phyloP scores from a whole-genome alignment of 2,888 invertebrate genomes.

The Hoplodrina blanda region DNA sequence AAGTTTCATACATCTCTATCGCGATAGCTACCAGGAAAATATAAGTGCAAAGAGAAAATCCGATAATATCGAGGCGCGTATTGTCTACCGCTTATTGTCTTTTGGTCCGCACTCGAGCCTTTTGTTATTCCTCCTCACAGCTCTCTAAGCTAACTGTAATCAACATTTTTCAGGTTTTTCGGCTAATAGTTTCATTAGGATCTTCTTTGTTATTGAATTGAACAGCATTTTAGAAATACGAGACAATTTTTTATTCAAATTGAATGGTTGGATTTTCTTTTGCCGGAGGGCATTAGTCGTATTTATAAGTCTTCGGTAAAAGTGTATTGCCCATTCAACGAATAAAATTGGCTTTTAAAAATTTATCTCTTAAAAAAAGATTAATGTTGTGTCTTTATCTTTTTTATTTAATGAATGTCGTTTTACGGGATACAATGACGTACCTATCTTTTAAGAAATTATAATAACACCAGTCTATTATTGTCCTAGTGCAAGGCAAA shows the following conservation, averaged over 20 bases:
- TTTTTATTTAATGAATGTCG: conserved; percentile 5
- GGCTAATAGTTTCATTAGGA: conserved; percentile 58
- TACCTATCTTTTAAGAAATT: too few relatives aligned
- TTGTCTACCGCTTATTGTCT: conserved; percentile 69
- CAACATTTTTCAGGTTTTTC: conserved; percentile 55
- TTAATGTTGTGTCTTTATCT: not conserved
- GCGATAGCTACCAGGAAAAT: conserved; percentile 67
- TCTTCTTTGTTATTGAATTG: conserved; percentile 33
- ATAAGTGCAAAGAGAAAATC: conserved; percentile 65
- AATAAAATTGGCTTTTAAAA: conserved; percentile 33
- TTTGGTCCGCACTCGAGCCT: conserved; percentile 54
- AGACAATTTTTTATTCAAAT: conserved; percentile 44
- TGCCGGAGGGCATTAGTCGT: conserved; percentile 28
- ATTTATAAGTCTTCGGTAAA: conserved; percentile 22
- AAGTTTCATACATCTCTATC: conserved; percentile 44
- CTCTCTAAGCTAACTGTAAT: conserved; percentile 39
- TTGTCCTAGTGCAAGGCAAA: too few relatives aligned
- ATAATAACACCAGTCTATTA: too few relatives aligned
- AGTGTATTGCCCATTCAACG: conserved; percentile 40
- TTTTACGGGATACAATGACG: not conserved
- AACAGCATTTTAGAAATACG: conserved; percentile 29
- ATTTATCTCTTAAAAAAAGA: not conserved
- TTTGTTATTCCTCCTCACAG: conserved; percentile 58
- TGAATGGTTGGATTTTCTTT: conserved; percentile 31
- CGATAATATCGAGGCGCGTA: conserved; percentile 66